phyloP scores from a whole-genome alignment of 2,888 invertebrate genomes.

The Mellilla xanthometata region DNA sequence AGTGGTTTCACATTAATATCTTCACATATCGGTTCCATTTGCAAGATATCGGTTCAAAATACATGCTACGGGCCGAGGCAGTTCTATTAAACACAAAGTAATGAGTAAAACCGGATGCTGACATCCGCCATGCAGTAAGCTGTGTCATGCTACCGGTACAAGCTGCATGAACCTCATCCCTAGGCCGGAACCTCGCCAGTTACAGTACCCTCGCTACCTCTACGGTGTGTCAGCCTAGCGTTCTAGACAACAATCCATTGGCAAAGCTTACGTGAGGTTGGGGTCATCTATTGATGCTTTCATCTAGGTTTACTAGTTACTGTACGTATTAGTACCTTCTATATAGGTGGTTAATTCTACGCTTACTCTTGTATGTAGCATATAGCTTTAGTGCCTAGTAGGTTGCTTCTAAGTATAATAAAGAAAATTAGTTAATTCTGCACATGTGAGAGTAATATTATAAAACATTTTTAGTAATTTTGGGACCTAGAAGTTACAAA shows the following conservation, averaged over 20 bases:
- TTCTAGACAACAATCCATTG: slow-evolving; percentile 18
- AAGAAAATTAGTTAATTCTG: too few relatives aligned
- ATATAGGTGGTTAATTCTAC: too few relatives aligned
- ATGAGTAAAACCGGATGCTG: slow-evolving; percentile 71
- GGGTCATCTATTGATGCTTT: slow-evolving; percentile 20
- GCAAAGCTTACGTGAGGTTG: slow-evolving; percentile 24
- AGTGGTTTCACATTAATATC: slow-evolving; percentile 49
- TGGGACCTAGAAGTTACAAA: too few relatives aligned
- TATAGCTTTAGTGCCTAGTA: too few relatives aligned
- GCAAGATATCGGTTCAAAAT: slow-evolving; percentile 47
- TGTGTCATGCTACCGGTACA: slow-evolving; percentile 75
- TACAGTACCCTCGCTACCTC: too few relatives aligned
- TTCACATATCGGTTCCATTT: slow-evolving; percentile 43
- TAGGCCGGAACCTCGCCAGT: slow-evolving; percentile 22
- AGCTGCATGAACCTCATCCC: slow-evolving; percentile 58
- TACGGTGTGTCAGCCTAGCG: slow-evolving; percentile 17
- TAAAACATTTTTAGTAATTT: too few relatives aligned
- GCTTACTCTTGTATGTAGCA: too few relatives aligned
- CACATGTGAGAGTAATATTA: too few relatives aligned
- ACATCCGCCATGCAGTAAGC: slow-evolving; percentile 81
- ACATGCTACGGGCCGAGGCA: slow-evolving; percentile 81
- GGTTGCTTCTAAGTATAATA: too few relatives aligned
- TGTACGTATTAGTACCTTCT: too few relatives aligned
- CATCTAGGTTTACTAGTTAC: too few relatives aligned
- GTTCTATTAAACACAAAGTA: slow-evolving; percentile 76